Evolutionary conservation across 53 echinoderm and acorn worm genomes (phyloP).

Genomic region (Mesocentrotus franciscanus): DNA sequence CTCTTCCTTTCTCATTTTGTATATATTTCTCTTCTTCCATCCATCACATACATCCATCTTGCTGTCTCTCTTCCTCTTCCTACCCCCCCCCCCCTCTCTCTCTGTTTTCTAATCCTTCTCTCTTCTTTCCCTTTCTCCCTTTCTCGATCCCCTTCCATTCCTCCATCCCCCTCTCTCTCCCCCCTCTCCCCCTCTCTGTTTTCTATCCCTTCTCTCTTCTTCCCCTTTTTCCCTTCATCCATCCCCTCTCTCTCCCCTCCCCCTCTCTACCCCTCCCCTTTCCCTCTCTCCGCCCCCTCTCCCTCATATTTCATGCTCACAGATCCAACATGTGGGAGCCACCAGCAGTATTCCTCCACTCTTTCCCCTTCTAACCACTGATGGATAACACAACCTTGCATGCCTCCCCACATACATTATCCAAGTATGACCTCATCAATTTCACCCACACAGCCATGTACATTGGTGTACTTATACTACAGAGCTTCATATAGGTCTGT

Average conservation of each 20-base stretch:
- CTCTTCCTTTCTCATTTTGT: no score
- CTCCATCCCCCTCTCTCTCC: no score
- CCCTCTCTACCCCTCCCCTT: neutral
- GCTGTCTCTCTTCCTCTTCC: no score
- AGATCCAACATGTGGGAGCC: neutral
- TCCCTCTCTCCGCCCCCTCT: neutral
- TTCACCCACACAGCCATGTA: no score
- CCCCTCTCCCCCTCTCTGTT: no score
- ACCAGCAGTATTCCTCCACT: neutral
- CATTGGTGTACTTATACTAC: neutral
- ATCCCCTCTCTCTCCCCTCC: neutral
- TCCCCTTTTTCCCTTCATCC: neutral
- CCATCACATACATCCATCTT: no score
- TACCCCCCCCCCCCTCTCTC: neutral
- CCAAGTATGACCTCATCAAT: slow-evolving; percentile 19
- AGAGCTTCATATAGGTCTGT: neutral
- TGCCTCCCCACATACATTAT: slow-evolving; percentile 29
- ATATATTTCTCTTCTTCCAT: no score
- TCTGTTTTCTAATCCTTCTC: neutral
- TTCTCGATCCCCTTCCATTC: no score
- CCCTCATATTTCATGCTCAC: neutral
- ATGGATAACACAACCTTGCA: neutral
- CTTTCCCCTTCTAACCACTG: neutral
- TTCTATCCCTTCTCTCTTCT: no score
- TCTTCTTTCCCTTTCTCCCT: neutral